Evolutionary conservation across 2,888 invertebrate genomes (phyloP).

Genomic region (Drosophila paranaensis): DNA sequence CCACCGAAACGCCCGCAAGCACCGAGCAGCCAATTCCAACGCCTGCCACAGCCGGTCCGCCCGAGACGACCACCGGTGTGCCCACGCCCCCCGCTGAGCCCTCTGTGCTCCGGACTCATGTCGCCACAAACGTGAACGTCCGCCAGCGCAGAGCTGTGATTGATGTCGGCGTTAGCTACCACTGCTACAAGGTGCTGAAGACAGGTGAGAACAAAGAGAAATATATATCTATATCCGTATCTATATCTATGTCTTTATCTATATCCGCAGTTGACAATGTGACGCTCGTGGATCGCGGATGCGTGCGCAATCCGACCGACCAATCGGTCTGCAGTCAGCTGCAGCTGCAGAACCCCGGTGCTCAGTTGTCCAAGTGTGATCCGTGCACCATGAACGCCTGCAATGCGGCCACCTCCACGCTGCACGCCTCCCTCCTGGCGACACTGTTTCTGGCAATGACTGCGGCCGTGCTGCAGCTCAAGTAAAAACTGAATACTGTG

Average conservation of each 20-base stretch:
- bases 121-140: constrained; percentile 37
- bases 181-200: constrained; percentile 76
- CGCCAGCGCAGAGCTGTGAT: constrained; percentile 61
- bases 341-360: constrained; percentile 42
- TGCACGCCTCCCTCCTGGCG: constrained; percentile 71
- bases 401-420: constrained; percentile 74
- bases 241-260: background rate
- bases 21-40: constrained; percentile 54
- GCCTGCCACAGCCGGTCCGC: constrained; percentile 62
- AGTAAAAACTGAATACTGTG: constrained; percentile 31
- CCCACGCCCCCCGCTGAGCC: constrained; percentile 71
- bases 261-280: constrained; percentile 62
- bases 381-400: constrained; percentile 77
- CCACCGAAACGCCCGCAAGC: constrained; percentile 34
- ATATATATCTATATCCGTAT: too few relatives aligned
- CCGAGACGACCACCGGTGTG: constrained; percentile 54
- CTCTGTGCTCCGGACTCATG: too few relatives aligned
- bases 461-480: constrained; percentile 66
- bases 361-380: constrained; percentile 61
- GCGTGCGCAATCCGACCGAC: constrained; percentile 68
- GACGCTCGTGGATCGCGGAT: constrained; percentile 73
- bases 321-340: constrained; percentile 72
- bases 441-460: constrained; percentile 67
- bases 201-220: constrained; percentile 52
- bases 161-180: constrained; percentile 62